These are phyloP conservation scores for Torymus auratus DNA, from an alignment of 2,888 invertebrate genomes.

Conservation along the genomic window DNA sequence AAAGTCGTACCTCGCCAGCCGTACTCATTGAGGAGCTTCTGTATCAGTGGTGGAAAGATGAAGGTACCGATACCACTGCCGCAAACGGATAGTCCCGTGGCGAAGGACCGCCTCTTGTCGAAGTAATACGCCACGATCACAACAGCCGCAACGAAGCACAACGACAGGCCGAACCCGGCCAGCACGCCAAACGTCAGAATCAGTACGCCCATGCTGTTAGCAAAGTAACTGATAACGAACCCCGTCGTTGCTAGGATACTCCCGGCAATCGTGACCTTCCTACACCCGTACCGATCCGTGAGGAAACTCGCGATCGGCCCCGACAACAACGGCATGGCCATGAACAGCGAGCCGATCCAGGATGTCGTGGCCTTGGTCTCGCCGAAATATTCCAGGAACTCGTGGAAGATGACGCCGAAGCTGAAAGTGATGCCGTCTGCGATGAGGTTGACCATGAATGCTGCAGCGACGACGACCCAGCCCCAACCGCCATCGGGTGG, in stretches of 20 bases:
- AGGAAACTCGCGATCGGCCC: conserved; percentile 91
- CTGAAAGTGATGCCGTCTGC: conserved; percentile 95
- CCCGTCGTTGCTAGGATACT: conserved; percentile 86
- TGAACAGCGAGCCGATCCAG: conserved; percentile 93
- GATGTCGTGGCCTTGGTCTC: conserved; percentile 92
- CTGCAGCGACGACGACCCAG: conserved; percentile 93
- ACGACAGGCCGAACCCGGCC: conserved; percentile 89
- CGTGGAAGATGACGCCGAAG: conserved; percentile 92
- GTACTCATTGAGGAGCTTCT: conserved; percentile 85
- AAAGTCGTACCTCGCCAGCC: conserved; percentile 91
- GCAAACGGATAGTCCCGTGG: conserved; percentile 91
- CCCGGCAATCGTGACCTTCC: conserved; percentile 87
- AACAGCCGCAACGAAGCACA: conserved; percentile 93
- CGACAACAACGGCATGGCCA: conserved; percentile 92
- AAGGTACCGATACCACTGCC: conserved; percentile 94
- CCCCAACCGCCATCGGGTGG: conserved; percentile 95
- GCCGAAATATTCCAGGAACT: conserved; percentile 90
- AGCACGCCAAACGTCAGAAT: conserved; percentile 90
- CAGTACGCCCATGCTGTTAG: conserved; percentile 86
- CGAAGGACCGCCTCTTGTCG: conserved; percentile 88
- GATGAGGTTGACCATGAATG: conserved; percentile 92
- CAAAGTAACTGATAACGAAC: conserved; percentile 87
- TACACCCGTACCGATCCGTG: conserved; percentile 88
- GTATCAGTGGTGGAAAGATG: conserved; percentile 89
- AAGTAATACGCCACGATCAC: conserved; percentile 95